Percentiles rank a stretch among this genome's conserved stretches.
phyloP scores from a whole-genome alignment of 1,140 invertebrate species.

The Macrocentrus cingulum region DNA sequence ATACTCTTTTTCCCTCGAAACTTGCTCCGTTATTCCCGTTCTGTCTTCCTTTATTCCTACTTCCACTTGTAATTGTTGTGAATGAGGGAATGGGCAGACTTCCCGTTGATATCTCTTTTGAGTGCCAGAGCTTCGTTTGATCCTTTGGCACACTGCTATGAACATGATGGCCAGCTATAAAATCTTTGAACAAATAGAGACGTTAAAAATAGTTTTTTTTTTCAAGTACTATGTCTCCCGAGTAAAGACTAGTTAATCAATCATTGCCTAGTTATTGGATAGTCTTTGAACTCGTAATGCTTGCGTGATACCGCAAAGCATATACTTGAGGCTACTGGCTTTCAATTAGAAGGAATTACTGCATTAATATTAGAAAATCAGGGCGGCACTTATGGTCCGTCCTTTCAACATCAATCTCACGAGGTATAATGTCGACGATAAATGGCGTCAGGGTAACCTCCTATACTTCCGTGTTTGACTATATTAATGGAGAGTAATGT shows the following conservation, averaged over 20 bases:
- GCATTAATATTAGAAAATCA: slow-evolving; percentile 19
- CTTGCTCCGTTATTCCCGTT: slow-evolving; percentile 8
- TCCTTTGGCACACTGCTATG: neutral
- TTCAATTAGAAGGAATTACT: slow-evolving; percentile 16
- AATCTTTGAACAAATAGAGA: too few relatives aligned
- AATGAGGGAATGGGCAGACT: neutral
- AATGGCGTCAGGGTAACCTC: neutral
- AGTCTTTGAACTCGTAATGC: too few relatives aligned
- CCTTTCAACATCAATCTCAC: neutral
- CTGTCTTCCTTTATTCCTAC: neutral
- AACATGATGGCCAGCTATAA: too few relatives aligned
- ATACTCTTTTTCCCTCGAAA: neutral
- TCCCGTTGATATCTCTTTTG: slow-evolving; percentile 4
- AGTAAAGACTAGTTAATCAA: too few relatives aligned
- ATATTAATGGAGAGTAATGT: neutral
- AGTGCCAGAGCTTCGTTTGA: slow-evolving; percentile 3
- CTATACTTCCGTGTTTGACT: neutral
- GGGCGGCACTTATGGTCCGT: neutral
- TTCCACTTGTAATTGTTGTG: slow-evolving; percentile 11
- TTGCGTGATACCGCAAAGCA: slow-evolving; percentile 10
- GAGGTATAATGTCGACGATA: neutral
- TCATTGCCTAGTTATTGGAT: too few relatives aligned
- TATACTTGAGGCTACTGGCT: neutral
- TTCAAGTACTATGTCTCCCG: too few relatives aligned
- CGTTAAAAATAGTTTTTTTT: too few relatives aligned